Evolutionary conservation across 1,140 invertebrate genomes (phyloP), one percentile per base, ranked within the genome.

Genomic region (Zaprionus ghesquierei): DNA sequence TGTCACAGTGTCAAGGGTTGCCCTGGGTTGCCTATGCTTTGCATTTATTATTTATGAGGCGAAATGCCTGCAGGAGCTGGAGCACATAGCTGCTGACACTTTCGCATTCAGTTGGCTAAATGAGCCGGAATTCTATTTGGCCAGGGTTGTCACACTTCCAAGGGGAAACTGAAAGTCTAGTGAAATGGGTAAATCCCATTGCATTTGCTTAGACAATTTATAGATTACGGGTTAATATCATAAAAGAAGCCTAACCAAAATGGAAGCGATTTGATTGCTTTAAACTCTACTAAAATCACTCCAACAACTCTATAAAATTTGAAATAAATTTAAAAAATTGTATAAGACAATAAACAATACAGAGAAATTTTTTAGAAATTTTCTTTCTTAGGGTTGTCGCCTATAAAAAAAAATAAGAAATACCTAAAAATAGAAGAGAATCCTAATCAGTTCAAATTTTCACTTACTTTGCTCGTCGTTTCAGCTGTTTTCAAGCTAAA

Each of bases 41-140:
- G 61, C 59, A 49, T 71, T 75, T 85, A 81, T 85, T 85, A 85
- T 85, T 85, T 80, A 85, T 64, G 60, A 59, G 41, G 20, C 18
- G 41, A 12, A 41, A 41, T 41, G n/a, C 35, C 3, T 41, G n/a
- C 15, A 41, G 5, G 35, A n/a, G n/a, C n/a, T n/a, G n/a, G n/a
- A n/a, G n/a, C n/a, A 41, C 35, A 6, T 15, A 15, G 41, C 18
- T 10, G 41, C 2, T 46, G 41, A 46, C 41, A 46, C 41, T 46
- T 22, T 46, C 18, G 41, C 41, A 20, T 22, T 66, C 51, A 56
- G 62, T 53, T 50, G 50, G 58, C 56, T 66, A 71, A 71, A 71
- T 71, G 54, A 44, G 22, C 12, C 22, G 23, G 20, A 51, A n/a
- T 51, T 51, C 49, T 23, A 51, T 51, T 23, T 51, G 49, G n/a